Evolutionary conservation across 2,888 invertebrate genomes (phyloP).

Genomic region (Adela reaumurella): DNA sequence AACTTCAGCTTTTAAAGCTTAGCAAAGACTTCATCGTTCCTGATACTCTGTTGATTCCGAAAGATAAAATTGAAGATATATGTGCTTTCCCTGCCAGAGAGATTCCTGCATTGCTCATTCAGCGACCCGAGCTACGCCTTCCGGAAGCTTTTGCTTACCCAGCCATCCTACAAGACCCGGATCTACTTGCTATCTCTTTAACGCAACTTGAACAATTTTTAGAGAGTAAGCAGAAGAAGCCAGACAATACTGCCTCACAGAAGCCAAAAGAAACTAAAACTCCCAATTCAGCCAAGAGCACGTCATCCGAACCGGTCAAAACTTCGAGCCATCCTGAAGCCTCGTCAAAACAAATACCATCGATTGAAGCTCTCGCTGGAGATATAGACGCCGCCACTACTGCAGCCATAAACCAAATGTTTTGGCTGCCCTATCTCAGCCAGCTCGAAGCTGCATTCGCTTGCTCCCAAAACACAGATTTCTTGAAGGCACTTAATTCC

Average conservation of each 20-base stretch:
- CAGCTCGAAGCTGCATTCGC: constrained; percentile 60
- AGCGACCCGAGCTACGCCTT: constrained; percentile 68
- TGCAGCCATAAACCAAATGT: constrained; percentile 68
- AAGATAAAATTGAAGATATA: constrained; percentile 67
- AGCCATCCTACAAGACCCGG: constrained; percentile 70
- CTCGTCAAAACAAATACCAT: constrained; percentile 32
- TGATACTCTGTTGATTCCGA: constrained; percentile 77
- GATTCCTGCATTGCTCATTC: constrained; percentile 69
- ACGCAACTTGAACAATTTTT: constrained; percentile 67
- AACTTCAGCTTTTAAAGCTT: constrained; percentile 65
- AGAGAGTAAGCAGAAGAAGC: constrained; percentile 41
- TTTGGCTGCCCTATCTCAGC: constrained; percentile 69
- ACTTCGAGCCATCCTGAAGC: constrained; percentile 21
- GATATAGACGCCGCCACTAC: constrained; percentile 69
- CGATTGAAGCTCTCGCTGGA: constrained; percentile 48
- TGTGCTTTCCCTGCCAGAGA: constrained; percentile 70
- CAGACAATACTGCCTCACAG: constrained; percentile 14
- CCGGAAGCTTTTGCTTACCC: constrained; percentile 73
- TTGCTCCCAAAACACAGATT: constrained; percentile 54
- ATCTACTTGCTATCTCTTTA: constrained; percentile 73
- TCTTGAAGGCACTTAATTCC: constrained; percentile 54
- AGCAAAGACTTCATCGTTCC: constrained; percentile 70
- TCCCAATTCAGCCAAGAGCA: constrained; percentile 18
- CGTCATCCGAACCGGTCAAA: constrained; percentile 20
- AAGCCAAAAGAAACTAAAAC: constrained; percentile 19